Conservation (phyloP, 2,888 invertebrate species). For the Xestia ashworthii region DNA sequence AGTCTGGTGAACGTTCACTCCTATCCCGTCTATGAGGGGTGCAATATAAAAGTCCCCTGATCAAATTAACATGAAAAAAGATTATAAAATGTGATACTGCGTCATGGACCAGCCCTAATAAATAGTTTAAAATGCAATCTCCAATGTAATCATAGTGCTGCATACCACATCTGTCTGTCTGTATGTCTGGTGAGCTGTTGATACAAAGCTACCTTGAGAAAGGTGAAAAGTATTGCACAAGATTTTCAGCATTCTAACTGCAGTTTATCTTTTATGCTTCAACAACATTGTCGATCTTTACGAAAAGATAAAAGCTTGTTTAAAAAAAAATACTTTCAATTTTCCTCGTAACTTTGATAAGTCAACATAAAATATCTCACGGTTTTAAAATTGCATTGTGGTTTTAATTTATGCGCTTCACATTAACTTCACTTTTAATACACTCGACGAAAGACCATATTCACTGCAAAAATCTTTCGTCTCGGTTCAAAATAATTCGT, state of each 20-base stretch:
- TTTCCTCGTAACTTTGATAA: slow-evolving; percentile 26
- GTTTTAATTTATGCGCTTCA: slow-evolving; percentile 63
- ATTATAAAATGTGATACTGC: slow-evolving; percentile 32
- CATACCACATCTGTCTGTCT: slow-evolving; percentile 9
- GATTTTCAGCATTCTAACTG: neutral
- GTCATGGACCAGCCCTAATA: slow-evolving; percentile 25
- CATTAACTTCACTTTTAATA: slow-evolving; percentile 70
- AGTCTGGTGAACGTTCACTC: slow-evolving; percentile 35
- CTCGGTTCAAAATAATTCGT: slow-evolving; percentile 69
- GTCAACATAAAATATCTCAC: slow-evolving; percentile 38
- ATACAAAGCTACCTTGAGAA: neutral
- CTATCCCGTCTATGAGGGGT: slow-evolving; percentile 37
- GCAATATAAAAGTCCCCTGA: slow-evolving; percentile 29
- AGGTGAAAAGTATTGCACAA: neutral
- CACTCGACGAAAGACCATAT: slow-evolving; percentile 69
- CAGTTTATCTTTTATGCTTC: neutral
- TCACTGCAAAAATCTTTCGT: slow-evolving; percentile 64
- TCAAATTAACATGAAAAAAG: slow-evolving; percentile 54
- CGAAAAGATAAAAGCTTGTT: slow-evolving; percentile 1
- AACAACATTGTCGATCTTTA: neutral
- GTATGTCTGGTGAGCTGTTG: neutral
- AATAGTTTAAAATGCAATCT: slow-evolving; percentile 37
- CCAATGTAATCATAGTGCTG: slow-evolving; percentile 14
- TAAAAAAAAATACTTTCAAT: slow-evolving; percentile 26
- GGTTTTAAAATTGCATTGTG: slow-evolving; percentile 56